Evolutionary conservation across 2,888 invertebrate genomes (phyloP), one percentile per base, ranked within the genome.

Genomic region (Formica aserva): DNA sequence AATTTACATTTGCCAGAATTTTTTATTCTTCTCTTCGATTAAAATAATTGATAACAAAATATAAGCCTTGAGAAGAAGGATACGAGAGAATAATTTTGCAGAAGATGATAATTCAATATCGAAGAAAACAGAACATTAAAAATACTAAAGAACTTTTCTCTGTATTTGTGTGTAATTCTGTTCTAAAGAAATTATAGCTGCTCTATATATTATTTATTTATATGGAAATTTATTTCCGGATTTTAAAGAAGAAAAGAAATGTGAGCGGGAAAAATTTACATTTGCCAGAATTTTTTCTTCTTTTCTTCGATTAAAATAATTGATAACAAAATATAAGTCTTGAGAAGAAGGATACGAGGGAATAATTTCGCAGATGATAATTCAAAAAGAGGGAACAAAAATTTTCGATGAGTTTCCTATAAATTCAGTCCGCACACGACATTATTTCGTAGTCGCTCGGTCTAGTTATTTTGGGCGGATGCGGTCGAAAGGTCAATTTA

Each of bases 401-500:
- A 85, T 72, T 26, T 26, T 80, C 57, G 65, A 35, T 41, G 52
- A 62, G 81, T 60, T 85, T 38, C 1, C 45, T 41, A 82, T 85
- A 81, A 87, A 85, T 82, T 78, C 62, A 4, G 83, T 83, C 71
- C 65, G 48, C 48, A 81, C 67, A 48, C 29, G 35, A 62, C 55
- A 67, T 77, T 84, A 83, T 77, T 85, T 87, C 67, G 71, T 32
- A 52, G 38, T 11, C 35, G 66, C 41, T 65, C 69, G 66, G 60
- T 78, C 66, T 80, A 69, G 80, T 86, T 87, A 86, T 88, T 81
- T 87, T 78, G 76, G 81, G 74, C 83, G 84, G 85, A 86, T 66
- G 78, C 81, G 72, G 86, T 88, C 83, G 82, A 83, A 87, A 83
- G 84, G 74, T 71, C 69, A 75, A 91, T 91, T 92, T 89, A 86